These are phyloP conservation scores for Tricholauxania praeusta DNA, from an alignment of 2,888 invertebrate species.

Conservation along the genomic window DNA sequence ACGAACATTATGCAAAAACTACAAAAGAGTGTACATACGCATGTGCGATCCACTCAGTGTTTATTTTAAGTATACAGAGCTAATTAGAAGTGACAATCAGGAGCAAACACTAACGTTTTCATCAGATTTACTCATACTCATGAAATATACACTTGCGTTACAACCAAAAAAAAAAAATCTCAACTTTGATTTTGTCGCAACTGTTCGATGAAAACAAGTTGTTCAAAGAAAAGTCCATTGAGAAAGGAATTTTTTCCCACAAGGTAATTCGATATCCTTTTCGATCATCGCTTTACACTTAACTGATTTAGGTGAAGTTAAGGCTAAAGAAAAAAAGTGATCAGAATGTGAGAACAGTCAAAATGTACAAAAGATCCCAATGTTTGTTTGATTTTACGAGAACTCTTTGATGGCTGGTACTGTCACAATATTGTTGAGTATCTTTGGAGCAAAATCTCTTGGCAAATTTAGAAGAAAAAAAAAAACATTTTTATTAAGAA, in stretches of 20 bases:
- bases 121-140: slow-evolving; percentile 50
- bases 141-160: slow-evolving; percentile 51
- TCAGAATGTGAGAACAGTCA: too few species aligned
- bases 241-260: slow-evolving; percentile 57
- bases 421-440: too few species aligned
- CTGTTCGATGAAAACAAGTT: slow-evolving; percentile 28
- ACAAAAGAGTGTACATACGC: too few species aligned
- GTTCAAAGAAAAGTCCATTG: slow-evolving; percentile 16
- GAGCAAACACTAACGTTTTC: slow-evolving; percentile 50
- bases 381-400: too few species aligned
- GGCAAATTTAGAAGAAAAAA: too few species aligned
- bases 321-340: background rate
- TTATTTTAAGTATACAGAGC: slow-evolving; percentile 40
- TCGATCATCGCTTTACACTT: slow-evolving; percentile 62
- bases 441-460: too few species aligned
- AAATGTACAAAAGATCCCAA: too few species aligned
- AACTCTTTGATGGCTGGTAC: too few species aligned
- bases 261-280: slow-evolving; percentile 48
- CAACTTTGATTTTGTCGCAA: slow-evolving; percentile 52
- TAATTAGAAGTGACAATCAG: slow-evolving; percentile 58
- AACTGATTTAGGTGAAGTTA: slow-evolving; percentile 51
- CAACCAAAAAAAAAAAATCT: slow-evolving; percentile 35
- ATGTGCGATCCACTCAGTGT: too few species aligned
- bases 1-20: too few species aligned
- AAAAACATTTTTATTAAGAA: too few species aligned